Percentiles rank a stretch among this genome's conserved stretches.
Evolutionary conservation across 2,113 vertebrate genomes (phyloP).

Genomic region (Phrynosoma blainvillii): DNA sequence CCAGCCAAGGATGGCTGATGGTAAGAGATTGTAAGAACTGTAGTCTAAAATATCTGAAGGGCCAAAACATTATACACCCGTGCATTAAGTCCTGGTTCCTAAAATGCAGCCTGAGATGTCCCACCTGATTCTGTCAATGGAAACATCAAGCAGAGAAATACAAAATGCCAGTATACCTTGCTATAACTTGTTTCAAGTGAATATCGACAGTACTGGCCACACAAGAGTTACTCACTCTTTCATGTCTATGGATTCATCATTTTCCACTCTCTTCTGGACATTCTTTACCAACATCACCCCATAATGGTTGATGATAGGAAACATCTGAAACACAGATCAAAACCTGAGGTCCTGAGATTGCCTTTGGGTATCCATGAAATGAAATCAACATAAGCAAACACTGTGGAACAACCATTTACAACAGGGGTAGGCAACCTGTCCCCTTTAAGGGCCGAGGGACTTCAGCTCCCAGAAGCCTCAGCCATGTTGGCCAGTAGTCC

Average conservation of each 20-base stretch:
- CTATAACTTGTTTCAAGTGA: too few species aligned
- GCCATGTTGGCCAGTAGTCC: too few species aligned
- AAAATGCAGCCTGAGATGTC: too few species aligned
- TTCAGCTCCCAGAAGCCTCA: too few species aligned
- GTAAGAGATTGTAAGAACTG: too few species aligned
- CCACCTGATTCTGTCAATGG: not conserved
- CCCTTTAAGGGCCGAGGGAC: too few species aligned
- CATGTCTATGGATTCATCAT: constrained; percentile 41
- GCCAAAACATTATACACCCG: too few species aligned
- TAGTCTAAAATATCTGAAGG: too few species aligned
- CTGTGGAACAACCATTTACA: fast-evolving
- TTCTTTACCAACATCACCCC: constrained; percentile 75
- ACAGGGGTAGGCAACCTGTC: too few species aligned
- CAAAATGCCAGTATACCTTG: not conserved
- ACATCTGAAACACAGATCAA: constrained; percentile 77
- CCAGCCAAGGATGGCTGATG: too few species aligned
- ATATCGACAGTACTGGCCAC: not conserved
- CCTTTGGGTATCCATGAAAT: not conserved
- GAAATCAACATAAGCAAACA: not conserved
- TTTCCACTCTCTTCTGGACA: constrained; percentile 73
- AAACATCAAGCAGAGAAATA: not conserved
- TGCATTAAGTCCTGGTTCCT: too few species aligned
- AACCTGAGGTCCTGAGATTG: constrained; percentile 16
- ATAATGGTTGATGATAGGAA: constrained; percentile 77
- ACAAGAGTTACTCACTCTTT: constrained; percentile 71